Percentiles rank a stretch among this genome's conserved stretches.
Evolutionary conservation across 2,113 vertebrate genomes (phyloP).

Genomic region (Melanostigma gelatinosum): DNA sequence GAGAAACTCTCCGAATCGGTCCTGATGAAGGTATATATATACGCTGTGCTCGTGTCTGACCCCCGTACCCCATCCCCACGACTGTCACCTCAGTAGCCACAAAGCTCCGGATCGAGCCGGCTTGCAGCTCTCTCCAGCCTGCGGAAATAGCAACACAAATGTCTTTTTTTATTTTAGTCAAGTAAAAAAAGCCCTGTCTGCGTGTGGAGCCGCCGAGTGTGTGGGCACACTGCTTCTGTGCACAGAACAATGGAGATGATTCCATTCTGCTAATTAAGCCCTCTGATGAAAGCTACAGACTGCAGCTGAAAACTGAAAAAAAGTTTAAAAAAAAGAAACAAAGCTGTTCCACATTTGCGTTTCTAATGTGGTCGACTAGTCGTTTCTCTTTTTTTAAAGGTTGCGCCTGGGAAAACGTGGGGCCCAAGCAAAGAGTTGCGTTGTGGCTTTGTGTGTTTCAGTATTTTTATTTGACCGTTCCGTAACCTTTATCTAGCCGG

Average conservation of each 20-base stretch:
- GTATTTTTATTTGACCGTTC: neutral
- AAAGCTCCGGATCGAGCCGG: conserved; percentile 4
- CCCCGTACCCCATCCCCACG: neutral
- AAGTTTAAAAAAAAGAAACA: conserved; percentile 3
- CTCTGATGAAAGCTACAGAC: conserved; percentile 35
- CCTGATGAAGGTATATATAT: conserved; percentile 84
- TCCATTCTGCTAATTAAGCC: conserved; percentile 62
- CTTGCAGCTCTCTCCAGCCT: neutral
- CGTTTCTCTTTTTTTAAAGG: neutral
- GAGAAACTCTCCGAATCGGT: conserved; percentile 98
- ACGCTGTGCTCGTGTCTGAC: neutral
- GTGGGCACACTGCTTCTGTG: conserved; percentile 60
- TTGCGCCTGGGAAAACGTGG: neutral
- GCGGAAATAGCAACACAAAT: conserved; percentile 42
- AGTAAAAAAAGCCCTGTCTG: conserved; percentile 37
- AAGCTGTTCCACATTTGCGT: neutral
- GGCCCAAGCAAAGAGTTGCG: neutral
- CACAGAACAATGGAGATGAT: conserved; percentile 56
- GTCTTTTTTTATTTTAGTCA: conserved; percentile 46
- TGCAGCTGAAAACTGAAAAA: conserved; percentile 36
- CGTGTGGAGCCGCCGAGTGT: conserved; percentile 52
- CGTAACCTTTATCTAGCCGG: neutral
- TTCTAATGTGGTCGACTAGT: conserved; percentile 24
- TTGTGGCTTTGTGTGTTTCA: neutral
- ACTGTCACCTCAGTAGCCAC: neutral